phyloP scores from a whole-genome alignment of 2,797 vertebrate genomes.

The Tadarida brasiliensis region DNA sequence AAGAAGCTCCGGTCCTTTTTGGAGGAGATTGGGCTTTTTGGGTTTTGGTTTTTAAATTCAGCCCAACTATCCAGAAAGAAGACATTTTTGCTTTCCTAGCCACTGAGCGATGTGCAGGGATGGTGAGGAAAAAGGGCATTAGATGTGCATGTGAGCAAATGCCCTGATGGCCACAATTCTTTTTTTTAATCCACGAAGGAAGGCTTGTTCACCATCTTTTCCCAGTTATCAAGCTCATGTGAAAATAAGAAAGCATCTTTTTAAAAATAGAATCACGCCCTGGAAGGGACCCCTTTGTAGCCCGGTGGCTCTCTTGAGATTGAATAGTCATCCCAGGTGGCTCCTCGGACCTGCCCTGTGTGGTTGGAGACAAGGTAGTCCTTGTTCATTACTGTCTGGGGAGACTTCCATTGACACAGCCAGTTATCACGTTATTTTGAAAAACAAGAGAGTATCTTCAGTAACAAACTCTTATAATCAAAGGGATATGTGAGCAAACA shows the following conservation, averaged over 20 bases:
- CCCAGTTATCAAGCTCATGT: neutral
- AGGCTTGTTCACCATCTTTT: neutral
- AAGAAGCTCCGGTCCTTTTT: neutral
- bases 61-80: neutral
- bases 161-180: neutral
- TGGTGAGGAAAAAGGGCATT: neutral
- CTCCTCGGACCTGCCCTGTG: neutral
- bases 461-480: neutral
- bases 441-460: neutral
- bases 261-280: neutral
- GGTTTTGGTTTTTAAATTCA: neutral
- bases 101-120: neutral
- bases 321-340: neutral
- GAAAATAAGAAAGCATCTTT: neutral
- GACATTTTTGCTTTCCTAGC: neutral
- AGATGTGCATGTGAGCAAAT: neutral
- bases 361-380: neutral
- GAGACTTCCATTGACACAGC: neutral
- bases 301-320: neutral
- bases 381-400: neutral
- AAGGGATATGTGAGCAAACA: conserved; percentile 1
- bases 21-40: neutral
- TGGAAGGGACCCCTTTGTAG: neutral
- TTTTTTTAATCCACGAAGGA: neutral
- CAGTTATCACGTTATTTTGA: neutral